Evolutionary conservation across 2,113 vertebrate species (phyloP).

Genomic region (Sturnira hondurensis): DNA sequence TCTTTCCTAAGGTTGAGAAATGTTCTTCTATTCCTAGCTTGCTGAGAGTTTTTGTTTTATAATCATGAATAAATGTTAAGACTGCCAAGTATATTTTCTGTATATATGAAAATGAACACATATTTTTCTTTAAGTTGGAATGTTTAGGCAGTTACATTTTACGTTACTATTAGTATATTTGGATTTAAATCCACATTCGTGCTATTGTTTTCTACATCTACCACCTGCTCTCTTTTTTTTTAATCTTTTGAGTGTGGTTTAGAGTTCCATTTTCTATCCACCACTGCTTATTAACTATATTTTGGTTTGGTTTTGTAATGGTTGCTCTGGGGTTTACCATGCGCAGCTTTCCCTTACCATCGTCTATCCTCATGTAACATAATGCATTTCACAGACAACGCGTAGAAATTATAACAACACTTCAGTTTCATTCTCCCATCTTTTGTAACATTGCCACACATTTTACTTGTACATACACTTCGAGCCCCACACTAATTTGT

Average conservation of each 20-base stretch:
- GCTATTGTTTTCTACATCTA: not conserved
- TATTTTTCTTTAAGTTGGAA: not conserved
- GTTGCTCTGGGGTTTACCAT: not conserved
- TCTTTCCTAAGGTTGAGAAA: not conserved
- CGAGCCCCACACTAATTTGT: not conserved
- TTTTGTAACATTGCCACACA: not conserved
- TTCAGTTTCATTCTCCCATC: not conserved
- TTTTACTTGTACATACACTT: not conserved
- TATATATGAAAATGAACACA: not conserved
- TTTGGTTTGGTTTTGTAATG: not conserved
- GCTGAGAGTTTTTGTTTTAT: not conserved
- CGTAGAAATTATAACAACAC: not conserved
- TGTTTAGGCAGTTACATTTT: not conserved
- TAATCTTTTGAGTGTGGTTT: not conserved
- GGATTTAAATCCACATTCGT: not conserved
- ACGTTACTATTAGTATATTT: not conserved
- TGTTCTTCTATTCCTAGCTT: not conserved
- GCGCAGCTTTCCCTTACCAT: not conserved
- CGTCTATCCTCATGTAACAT: not conserved
- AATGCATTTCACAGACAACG: not conserved
- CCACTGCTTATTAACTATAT: not conserved
- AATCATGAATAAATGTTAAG: not conserved
- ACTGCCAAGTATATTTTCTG: not conserved
- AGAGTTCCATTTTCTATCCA: not conserved
- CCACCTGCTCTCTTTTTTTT: not conserved